A percentile compares a stretch with the other conserved stretches of the same genome.
phyloP scores from a whole-genome alignment of 2,113 vertebrate species.

The Misgurnus mizolepis region DNA sequence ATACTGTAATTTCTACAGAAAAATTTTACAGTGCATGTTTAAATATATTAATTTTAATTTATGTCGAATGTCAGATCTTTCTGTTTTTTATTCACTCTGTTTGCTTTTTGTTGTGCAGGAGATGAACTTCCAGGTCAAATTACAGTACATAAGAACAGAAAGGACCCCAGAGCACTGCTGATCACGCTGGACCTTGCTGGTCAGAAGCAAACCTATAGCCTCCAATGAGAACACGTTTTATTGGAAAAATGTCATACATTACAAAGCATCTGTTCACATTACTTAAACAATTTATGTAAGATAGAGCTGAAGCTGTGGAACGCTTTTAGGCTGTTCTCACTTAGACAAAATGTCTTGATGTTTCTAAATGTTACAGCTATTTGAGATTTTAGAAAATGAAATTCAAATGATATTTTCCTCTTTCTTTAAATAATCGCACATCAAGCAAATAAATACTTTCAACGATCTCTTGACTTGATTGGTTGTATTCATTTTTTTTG shows the following conservation, averaged over 20 bases:
- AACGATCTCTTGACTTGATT: no score
- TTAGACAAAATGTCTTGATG: no score
- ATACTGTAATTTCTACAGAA: no score
- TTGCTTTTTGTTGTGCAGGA: conserved; percentile 71
- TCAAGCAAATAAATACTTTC: no score
- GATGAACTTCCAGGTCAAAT: conserved; percentile 84
- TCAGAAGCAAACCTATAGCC: conserved; percentile 79
- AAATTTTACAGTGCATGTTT: no score
- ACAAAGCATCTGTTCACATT: neutral
- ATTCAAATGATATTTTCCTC: no score
- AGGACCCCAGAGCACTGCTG: conserved; percentile 88
- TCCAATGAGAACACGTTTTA: conserved; percentile 72
- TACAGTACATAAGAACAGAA: conserved; percentile 84
- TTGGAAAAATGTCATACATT: neutral
- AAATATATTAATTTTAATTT: neutral
- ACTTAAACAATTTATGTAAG: no score
- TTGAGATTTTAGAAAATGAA: no score
- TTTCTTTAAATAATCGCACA: no score
- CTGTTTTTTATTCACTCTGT: neutral
- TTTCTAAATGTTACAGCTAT: no score
- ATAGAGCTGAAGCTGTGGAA: neutral
- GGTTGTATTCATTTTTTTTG: no score
- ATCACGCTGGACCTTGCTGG: conserved; percentile 79
- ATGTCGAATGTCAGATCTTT: neutral
- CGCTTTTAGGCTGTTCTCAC: neutral